phyloP scores from a whole-genome alignment of 2,797 vertebrate species.

The Siniperca scherzeri region DNA sequence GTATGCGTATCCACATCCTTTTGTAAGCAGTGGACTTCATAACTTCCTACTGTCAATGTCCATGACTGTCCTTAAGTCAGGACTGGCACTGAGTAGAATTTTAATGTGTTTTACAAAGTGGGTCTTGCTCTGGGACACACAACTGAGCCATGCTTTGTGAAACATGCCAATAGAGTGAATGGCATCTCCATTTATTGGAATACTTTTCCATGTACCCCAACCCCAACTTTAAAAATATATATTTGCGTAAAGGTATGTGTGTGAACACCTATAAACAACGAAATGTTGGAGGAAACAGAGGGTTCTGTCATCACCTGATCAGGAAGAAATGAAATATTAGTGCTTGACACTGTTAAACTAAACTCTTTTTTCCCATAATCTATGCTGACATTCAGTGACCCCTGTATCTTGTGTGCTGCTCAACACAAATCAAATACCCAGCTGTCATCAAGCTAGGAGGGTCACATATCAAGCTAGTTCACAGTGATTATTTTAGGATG shows the following conservation, averaged over 20 bases:
- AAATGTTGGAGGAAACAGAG: not conserved
- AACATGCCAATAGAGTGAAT: no score
- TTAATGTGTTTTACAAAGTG: not conserved
- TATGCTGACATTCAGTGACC: not conserved
- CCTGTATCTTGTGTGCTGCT: not conserved
- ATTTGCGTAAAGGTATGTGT: not conserved
- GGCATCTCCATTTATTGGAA: no score
- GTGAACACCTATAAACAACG: not conserved
- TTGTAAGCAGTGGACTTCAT: not conserved
- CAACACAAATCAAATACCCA: not conserved
- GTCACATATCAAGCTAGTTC: not conserved
- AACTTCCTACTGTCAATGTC: not conserved
- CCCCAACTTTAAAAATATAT: conserved; percentile 6
- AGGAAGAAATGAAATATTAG: not conserved
- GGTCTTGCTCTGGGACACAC: not conserved
- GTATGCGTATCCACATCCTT: not conserved
- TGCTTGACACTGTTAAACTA: conserved; percentile 8
- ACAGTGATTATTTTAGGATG: not conserved
- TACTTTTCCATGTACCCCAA: not conserved
- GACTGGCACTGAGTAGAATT: no score
- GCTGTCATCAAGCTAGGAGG: not conserved
- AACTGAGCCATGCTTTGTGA: not conserved
- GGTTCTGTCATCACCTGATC: not conserved
- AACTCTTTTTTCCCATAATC: conserved; percentile 10
- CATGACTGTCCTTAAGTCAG: not conserved